Conservation (phyloP, 2,888 invertebrate species). For the Vannuccia rotundouncinata region DNA sequence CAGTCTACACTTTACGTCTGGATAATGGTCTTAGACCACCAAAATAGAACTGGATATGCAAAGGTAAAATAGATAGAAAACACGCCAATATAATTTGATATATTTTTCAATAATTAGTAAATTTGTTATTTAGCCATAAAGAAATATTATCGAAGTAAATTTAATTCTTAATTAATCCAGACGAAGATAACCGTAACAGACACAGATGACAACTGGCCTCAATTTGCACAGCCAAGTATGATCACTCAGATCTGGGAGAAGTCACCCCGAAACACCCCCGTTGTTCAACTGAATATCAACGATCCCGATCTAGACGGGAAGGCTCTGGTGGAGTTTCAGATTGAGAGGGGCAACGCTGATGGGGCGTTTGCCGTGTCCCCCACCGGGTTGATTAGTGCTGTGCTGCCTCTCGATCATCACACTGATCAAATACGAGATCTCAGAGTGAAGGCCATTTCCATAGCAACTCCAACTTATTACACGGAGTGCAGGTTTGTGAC, state of each 20-base stretch:
- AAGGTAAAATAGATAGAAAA: no score
- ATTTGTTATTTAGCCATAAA: no score
- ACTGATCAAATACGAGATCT: neutral
- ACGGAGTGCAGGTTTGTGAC: neutral
- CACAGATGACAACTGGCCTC: conserved; percentile 22
- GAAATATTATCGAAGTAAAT: no score
- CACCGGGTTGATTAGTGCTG: neutral
- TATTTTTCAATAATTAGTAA: no score
- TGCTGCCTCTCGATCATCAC: neutral
- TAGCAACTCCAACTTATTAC: conserved; percentile 14
- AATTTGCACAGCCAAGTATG: neutral
- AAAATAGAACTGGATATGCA: neutral
- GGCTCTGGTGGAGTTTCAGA: conserved; percentile 7
- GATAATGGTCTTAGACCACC: neutral
- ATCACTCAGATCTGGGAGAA: conserved; percentile 6
- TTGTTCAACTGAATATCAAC: neutral
- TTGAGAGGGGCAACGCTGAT: neutral
- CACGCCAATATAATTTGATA: no score
- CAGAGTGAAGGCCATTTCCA: conserved; percentile 1
- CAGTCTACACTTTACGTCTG: neutral
- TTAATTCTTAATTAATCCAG: no score
- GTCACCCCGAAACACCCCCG: neutral
- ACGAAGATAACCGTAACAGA: neutral
- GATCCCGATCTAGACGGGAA: neutral
- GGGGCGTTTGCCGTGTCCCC: neutral